phyloP scores from a whole-genome alignment of 2,113 vertebrate genomes.

The Brachypodius melanocephalos region DNA sequence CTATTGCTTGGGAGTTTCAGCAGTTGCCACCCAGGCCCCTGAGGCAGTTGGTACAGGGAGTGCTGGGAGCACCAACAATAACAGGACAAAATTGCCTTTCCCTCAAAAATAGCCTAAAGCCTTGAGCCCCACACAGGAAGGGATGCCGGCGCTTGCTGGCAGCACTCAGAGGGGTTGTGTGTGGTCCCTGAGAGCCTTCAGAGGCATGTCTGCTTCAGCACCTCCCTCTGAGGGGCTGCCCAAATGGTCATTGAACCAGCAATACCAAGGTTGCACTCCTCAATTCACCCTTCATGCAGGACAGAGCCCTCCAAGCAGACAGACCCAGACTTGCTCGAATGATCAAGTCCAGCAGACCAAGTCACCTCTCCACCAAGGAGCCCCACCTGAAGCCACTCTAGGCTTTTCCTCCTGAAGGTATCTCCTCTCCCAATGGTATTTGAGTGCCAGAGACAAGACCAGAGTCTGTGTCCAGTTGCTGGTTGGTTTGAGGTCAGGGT shows the following conservation, averaged over 20 bases:
- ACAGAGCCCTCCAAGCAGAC: not conserved
- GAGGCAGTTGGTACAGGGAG: not conserved
- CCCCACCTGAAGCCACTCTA: not conserved
- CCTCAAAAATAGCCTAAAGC: not conserved
- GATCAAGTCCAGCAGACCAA: not conserved
- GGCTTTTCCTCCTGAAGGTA: not conserved
- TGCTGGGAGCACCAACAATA: not conserved
- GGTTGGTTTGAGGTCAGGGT: not conserved
- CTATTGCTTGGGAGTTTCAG: not conserved
- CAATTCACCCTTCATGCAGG: not conserved
- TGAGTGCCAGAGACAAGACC: not conserved
- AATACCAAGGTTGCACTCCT: not conserved
- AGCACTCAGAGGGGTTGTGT: fast-evolving
- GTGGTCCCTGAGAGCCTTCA: not conserved
- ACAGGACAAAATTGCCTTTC: not conserved
- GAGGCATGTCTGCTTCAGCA: not conserved
- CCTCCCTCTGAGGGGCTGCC: not conserved
- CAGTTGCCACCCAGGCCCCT: not conserved
- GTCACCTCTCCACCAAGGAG: not conserved
- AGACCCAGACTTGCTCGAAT: not conserved
- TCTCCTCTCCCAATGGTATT: not conserved
- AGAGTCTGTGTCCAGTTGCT: not conserved
- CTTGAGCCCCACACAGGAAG: not conserved
- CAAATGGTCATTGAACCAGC: not conserved
- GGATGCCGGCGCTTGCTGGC: not conserved